Evolutionary conservation across 2,797 vertebrate genomes (phyloP).

Genomic region (Lagodon rhomboides): DNA sequence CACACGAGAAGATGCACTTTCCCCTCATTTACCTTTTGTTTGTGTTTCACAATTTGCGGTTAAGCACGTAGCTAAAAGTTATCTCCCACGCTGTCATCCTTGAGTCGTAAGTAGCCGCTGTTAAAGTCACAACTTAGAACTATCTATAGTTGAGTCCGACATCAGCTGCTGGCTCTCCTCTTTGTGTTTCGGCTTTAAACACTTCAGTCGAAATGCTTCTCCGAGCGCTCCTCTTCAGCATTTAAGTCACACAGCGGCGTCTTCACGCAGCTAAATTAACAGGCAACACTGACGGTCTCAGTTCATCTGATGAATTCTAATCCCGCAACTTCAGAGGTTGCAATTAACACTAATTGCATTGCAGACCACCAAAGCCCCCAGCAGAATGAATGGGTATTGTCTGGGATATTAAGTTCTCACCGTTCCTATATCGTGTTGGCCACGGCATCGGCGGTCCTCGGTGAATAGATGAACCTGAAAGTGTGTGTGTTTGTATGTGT

Average conservation of each 20-base stretch:
- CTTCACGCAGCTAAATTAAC: slow-evolving; percentile 60
- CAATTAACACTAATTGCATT: slow-evolving; percentile 81
- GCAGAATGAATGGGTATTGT: slow-evolving; percentile 73
- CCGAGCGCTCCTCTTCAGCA: slow-evolving; percentile 44
- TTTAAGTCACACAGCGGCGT: slow-evolving; percentile 60
- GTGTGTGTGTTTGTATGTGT: slow-evolving; percentile 18
- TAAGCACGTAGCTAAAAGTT: slow-evolving; percentile 13
- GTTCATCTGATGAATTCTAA: slow-evolving; percentile 75
- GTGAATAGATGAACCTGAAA: slow-evolving; percentile 54
- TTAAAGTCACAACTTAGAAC: slow-evolving; percentile 8
- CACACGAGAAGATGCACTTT: no score
- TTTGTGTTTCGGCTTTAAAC: slow-evolving; percentile 27
- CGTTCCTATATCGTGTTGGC: slow-evolving; percentile 57
- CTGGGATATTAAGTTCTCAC: slow-evolving; percentile 72
- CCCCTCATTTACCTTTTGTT: slow-evolving; percentile 27
- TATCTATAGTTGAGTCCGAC: slow-evolving; percentile 13
- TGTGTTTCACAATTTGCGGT: background rate
- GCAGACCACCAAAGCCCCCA: slow-evolving; percentile 59
- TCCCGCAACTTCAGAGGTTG: slow-evolving; percentile 70
- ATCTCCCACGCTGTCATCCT: slow-evolving; percentile 33
- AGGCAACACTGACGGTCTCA: slow-evolving; percentile 61
- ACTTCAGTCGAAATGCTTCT: slow-evolving; percentile 25
- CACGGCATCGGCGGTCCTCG: slow-evolving; percentile 41
- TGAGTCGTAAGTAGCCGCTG: slow-evolving; percentile 32
- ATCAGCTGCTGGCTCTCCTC: slow-evolving; percentile 23